phyloP scores from a whole-genome alignment of 2,888 invertebrate species.

The Xestobium rufovillosum region DNA sequence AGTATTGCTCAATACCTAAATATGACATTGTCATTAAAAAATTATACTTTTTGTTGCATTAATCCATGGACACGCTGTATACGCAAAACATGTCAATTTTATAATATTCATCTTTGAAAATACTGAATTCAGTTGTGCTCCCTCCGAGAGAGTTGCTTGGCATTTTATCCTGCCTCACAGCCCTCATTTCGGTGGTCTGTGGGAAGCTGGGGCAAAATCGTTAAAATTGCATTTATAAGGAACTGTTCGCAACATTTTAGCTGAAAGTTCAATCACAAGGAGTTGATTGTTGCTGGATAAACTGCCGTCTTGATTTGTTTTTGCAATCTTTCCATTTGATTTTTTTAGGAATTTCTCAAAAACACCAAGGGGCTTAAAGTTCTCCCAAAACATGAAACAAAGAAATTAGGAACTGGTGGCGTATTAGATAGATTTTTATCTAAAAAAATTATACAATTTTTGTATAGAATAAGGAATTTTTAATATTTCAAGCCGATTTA shows the following conservation, averaged over 20 bases:
- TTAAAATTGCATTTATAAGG: constrained; percentile 21
- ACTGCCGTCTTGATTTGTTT: too few relatives aligned
- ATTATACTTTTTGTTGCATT: too few relatives aligned
- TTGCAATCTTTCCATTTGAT: too few relatives aligned
- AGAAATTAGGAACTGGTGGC: constrained; percentile 40
- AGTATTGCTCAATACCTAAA: too few relatives aligned
- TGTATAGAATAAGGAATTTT: constrained; percentile 67
- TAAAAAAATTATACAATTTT: constrained; percentile 42
- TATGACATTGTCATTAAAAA: too few relatives aligned
- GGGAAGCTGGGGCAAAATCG: constrained; percentile 23
- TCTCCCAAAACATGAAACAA: constrained; percentile 39
- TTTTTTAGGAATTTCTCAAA: constrained; percentile 49
- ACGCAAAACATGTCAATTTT: too few relatives aligned
- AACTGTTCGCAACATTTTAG: constrained; percentile 11
- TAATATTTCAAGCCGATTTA: constrained; percentile 60
- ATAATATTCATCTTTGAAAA: too few relatives aligned
- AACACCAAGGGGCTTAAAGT: constrained; percentile 44
- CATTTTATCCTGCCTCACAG: constrained; percentile 21
- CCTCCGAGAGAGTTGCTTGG: constrained; percentile 15
- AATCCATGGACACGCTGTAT: too few relatives aligned
- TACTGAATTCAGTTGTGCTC: too few relatives aligned
- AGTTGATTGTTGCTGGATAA: too few relatives aligned
- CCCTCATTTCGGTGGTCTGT: constrained; percentile 23
- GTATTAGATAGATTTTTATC: constrained; percentile 66
- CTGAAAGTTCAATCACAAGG: too few relatives aligned